Conservation (phyloP, 2,888 invertebrate species). For the Pandemis corylana region DNA sequence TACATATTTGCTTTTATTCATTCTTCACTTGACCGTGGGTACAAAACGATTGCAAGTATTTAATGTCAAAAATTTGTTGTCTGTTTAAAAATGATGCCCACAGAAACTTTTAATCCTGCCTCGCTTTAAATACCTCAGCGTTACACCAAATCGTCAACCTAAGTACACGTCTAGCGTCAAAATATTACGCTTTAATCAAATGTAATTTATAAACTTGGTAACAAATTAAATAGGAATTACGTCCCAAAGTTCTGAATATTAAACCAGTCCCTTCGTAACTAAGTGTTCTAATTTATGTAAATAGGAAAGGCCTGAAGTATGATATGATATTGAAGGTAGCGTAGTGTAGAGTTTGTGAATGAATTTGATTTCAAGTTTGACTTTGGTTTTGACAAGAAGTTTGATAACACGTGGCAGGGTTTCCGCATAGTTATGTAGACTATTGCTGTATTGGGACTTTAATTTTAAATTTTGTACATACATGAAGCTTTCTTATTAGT, state of each 20-base stretch:
- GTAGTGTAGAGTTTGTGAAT: constrained; percentile 17
- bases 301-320: constrained; percentile 30
- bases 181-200: constrained; percentile 18
- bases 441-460: background rate
- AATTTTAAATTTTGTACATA: background rate
- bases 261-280: constrained; percentile 35
- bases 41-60: too few relatives aligned
- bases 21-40: too few relatives aligned
- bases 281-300: constrained; percentile 34
- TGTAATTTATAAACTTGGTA: constrained; percentile 38
- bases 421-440: background rate
- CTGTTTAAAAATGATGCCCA: too few relatives aligned
- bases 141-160: background rate
- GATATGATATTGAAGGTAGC: constrained; percentile 28
- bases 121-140: background rate
- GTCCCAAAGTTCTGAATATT: constrained; percentile 34
- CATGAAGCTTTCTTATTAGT: background rate
- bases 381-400: constrained; percentile 8
- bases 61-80: too few relatives aligned
- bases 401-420: background rate
- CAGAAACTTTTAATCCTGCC: background rate
- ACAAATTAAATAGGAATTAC: constrained; percentile 38
- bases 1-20: too few relatives aligned
- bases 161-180: constrained; percentile 2
- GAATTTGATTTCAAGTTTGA: constrained; percentile 20